These are phyloP conservation scores for Volucella bombylans DNA, from an alignment of 2,888 invertebrate genomes.

Conservation along the genomic window DNA sequence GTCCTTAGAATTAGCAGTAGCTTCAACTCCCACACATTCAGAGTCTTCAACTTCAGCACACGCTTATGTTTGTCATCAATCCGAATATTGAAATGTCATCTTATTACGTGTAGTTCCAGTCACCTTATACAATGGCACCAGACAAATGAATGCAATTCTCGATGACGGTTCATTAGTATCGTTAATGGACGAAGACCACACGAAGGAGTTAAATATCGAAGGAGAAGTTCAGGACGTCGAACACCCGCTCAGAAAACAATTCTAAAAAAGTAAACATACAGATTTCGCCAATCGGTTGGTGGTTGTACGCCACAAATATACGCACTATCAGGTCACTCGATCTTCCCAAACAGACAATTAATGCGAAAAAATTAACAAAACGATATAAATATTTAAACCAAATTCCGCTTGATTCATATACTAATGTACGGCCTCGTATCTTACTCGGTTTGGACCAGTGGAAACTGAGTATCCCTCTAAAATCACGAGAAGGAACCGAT, in stretches of 20 bases:
- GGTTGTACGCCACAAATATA: not conserved
- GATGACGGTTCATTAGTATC: slow-evolving; percentile 71
- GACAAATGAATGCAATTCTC: slow-evolving; percentile 60
- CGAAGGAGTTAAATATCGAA: slow-evolving; percentile 30
- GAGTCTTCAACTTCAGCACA: not conserved
- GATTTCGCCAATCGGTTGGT: not conserved
- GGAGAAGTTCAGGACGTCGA: slow-evolving; percentile 57
- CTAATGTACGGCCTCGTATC: slow-evolving; percentile 16
- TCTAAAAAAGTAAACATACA: not conserved
- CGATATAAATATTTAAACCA: slow-evolving; percentile 7
- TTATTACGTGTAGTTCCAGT: slow-evolving; percentile 54
- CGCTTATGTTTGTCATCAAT: slow-evolving; percentile 13
- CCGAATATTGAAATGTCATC: not conserved
- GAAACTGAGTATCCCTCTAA: slow-evolving; percentile 16
- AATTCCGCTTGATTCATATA: slow-evolving; percentile 10
- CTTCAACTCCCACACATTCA: no score
- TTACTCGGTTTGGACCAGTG: slow-evolving; percentile 29
- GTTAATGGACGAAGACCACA: slow-evolving; percentile 65
- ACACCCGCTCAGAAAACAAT: not conserved
- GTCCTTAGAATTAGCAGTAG: not conserved
- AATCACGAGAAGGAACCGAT: slow-evolving; percentile 14
- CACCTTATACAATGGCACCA: slow-evolving; percentile 48
- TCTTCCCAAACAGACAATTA: slow-evolving; percentile 9
- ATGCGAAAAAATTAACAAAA: not conserved
- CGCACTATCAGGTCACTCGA: slow-evolving; percentile 3